phyloP scores from a whole-genome alignment of 2,888 invertebrate species.

The Ectemnius continuus region DNA sequence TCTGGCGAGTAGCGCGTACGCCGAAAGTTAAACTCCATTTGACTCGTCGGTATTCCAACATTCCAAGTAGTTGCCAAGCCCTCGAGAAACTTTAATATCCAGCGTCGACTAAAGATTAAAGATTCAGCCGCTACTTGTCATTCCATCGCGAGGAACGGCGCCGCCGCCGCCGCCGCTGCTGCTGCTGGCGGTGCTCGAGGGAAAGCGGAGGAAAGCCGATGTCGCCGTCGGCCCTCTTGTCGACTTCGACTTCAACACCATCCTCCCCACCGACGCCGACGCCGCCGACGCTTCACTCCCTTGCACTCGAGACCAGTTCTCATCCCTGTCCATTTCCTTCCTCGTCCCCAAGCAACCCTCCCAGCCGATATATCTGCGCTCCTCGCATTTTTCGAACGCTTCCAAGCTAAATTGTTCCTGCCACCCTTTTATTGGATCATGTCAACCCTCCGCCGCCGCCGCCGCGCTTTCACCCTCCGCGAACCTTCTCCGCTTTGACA shows the following conservation, averaged over 20 bases:
- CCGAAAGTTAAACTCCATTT: slow-evolving; percentile 65
- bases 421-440: not conserved
- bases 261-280: not conserved
- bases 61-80: slow-evolving; percentile 66
- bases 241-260: slow-evolving; percentile 9
- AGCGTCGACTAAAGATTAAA: slow-evolving; percentile 70
- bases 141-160: slow-evolving; percentile 66
- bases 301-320: not conserved
- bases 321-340: slow-evolving; percentile 4
- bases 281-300: too few relatives aligned
- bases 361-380: slow-evolving; percentile 9
- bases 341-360: slow-evolving; percentile 1
- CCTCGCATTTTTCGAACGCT: slow-evolving; percentile 29
- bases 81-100: slow-evolving; percentile 73
- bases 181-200: slow-evolving; percentile 25
- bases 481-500: too few relatives aligned
- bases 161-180: too few relatives aligned
- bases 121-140: slow-evolving; percentile 73
- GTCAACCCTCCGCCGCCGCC: too few relatives aligned
- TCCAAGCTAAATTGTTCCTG: slow-evolving; percentile 43
- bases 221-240: slow-evolving; percentile 22
- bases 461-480: too few relatives aligned
- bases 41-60: slow-evolving; percentile 59
- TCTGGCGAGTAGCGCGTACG: not conserved
- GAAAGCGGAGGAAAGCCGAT: slow-evolving; percentile 4